Evolutionary conservation across 2,888 invertebrate genomes (phyloP), one percentile per base, ranked within the genome.

Genomic region (Eubasilissa splendida): DNA sequence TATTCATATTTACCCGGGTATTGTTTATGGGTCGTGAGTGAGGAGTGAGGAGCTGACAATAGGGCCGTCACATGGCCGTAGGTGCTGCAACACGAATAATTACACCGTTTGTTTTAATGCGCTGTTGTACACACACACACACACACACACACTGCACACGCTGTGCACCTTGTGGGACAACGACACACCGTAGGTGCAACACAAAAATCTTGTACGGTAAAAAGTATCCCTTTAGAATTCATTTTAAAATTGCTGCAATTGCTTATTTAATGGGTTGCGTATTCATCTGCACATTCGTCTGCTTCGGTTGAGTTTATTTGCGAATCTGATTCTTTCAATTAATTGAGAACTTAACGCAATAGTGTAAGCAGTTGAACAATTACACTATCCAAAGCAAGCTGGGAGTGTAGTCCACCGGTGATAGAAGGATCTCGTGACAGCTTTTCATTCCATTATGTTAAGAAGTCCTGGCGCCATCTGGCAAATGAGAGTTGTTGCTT

Each of bases 1-100:
- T 71, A 71, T 71, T 71, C 71, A 71, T 71, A 71, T 71, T 71
- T 71, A 53, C 71, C 11, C 54, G 71, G 53, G 22, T 71, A 71
- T 71, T 71, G 71, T 54, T 71, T 22, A 14, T 54, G 54, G 31
- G 31, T 14, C 9, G 8, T 14, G 54, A 14, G 53, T 54, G 52
- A 53, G 71, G 54, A 14, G 53, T 54, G 52, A 53, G 71, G 22
- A 71, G 71, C 10, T 52, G 70, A 22, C 70, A 70, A 70, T 70
- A 54, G 10, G 53, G 70, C 70, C 52, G 2, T 53, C 71, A 71
- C 71, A 71, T 53, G 71, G 53, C 71, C 22, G 54, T 54, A 22
- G 33, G 54, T 53, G 54, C 53, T 54, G 31, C 71, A 53, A 33
- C 22, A 54, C 54, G 71, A 52, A 71, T 71, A 71, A 71, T 71